Evolutionary conservation across 2,113 vertebrate species (phyloP).

Genomic region (Festucalex cinctus): DNA sequence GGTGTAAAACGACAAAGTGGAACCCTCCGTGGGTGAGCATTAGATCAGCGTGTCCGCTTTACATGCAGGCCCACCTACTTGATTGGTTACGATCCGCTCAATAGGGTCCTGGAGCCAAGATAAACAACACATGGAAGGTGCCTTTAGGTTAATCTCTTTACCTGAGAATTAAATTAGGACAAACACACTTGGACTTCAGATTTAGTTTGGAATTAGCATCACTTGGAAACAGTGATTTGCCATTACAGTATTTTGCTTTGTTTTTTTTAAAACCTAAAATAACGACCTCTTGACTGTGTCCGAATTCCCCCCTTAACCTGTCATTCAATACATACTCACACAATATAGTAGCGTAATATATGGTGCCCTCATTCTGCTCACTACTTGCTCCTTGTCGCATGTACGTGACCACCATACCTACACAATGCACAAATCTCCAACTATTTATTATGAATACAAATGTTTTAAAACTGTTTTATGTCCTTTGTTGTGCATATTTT

Average conservation of each 20-base stretch:
- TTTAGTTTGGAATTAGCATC: conserved; percentile 19
- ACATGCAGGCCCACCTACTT: conserved; percentile 7
- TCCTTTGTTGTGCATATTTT: too few relatives aligned
- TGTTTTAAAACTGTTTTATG: too few relatives aligned
- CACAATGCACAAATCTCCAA: too few relatives aligned
- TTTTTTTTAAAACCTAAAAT: background rate
- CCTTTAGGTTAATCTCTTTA: conserved; percentile 27
- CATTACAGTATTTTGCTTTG: background rate
- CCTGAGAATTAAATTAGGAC: conserved; percentile 31
- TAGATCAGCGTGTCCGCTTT: conserved; percentile 19
- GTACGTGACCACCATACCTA: too few relatives aligned
- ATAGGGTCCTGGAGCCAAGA: conserved; percentile 5
- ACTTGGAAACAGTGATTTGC: conserved; percentile 17
- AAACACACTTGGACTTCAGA: conserved; percentile 16
- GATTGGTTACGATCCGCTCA: background rate
- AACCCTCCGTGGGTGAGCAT: conserved; percentile 7
- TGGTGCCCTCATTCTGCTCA: too few relatives aligned
- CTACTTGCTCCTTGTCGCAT: too few relatives aligned
- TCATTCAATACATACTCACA: too few relatives aligned
- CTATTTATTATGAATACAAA: too few relatives aligned
- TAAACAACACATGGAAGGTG: conserved; percentile 5
- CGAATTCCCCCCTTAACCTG: too few relatives aligned
- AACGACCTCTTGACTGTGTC: too few relatives aligned
- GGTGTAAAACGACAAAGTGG: background rate
- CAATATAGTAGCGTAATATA: too few relatives aligned